Base-by-base conservation (phyloP, 1,140 invertebrate species). In the Cydia pomonella region DNA sequence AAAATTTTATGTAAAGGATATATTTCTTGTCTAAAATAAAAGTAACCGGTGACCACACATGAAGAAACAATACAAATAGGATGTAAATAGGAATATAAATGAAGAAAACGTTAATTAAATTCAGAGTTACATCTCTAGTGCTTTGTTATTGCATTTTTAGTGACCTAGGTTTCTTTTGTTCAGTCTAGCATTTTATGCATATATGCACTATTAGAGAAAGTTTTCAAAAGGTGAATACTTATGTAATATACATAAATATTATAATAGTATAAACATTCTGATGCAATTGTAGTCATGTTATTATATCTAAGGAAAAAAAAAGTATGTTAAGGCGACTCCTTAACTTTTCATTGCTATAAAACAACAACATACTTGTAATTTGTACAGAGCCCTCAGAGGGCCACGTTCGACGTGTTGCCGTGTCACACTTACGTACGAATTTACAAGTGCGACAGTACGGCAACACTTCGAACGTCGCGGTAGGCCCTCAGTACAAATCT, bases 81-180 rank as follows among this genome's bases (percentile, higher is more conserved):
- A 33, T 29, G 10, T 69, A 69, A 66, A 66, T 69, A 21, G 16
- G 64, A 69, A 69, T 64, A 33, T 33, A 66, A 33, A 66, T 69
- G 29, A 38, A 6, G 13, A 69, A 38, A 69, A 18, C n/a, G 64
- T 69, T 29, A 69, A 69, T n/a, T 33, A 2, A 18, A 25, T 64
- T 12, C 9, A 69, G 2, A 18, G 64, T 69, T 69, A 29, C 23
- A n/a, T 18, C 21, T 59, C n/a, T 59, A 59, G 53, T 59, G 21
- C 53, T 23, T 10, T 21, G 41, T 44, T 16, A 44, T 13, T 53
- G n/a, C 50, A 53, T 18, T 18, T 21, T 59, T 23, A n/a, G 53
- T 59, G 21, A 59, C 53, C 53, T 59, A 59, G 53, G 53, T 59
- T 59, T 59, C 18, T 59, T 23, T 59, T 59, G 53, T 59, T 59